Conservation (phyloP, 1,140 invertebrate genomes). For the Heterodera schachtii region DNA sequence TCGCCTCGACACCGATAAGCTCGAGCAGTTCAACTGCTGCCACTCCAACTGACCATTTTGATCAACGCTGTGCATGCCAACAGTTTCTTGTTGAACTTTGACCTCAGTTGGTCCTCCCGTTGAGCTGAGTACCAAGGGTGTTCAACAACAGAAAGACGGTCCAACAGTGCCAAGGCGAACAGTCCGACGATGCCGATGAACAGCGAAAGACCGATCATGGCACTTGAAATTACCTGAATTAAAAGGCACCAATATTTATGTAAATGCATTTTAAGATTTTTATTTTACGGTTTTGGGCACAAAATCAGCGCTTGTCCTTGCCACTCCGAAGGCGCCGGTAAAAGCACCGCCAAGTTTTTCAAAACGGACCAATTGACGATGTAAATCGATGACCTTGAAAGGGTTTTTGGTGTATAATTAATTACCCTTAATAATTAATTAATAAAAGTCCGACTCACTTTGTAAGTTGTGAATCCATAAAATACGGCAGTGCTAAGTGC, state of each 20-base stretch:
- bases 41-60: conserved; percentile 26
- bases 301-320: conserved; percentile 15
- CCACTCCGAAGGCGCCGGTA: conserved; percentile 1
- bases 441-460: conserved; percentile 35
- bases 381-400: conserved; percentile 55
- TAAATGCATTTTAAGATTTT: not conserved
- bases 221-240: conserved; percentile 50
- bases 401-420: not conserved
- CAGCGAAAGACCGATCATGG: conserved; percentile 53
- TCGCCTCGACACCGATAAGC: no score
- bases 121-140: conserved; percentile 37
- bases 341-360: conserved; percentile 37
- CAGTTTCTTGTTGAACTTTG: conserved; percentile 26
- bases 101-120: conserved; percentile 17
- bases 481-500: conserved; percentile 56
- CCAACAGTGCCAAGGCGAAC: conserved; percentile 50
- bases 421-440: not conserved
- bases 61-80: conserved; percentile 4
- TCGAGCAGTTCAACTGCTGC: no score
- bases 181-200: conserved; percentile 51
- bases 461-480: conserved; percentile 63
- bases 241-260: not conserved
- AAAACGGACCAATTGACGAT: conserved; percentile 49
- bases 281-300: conserved; percentile 20
- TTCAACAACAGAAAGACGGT: conserved; percentile 52